Base-by-base conservation (phyloP, 2,888 invertebrate species). In the Lydus trimaculatus region DNA sequence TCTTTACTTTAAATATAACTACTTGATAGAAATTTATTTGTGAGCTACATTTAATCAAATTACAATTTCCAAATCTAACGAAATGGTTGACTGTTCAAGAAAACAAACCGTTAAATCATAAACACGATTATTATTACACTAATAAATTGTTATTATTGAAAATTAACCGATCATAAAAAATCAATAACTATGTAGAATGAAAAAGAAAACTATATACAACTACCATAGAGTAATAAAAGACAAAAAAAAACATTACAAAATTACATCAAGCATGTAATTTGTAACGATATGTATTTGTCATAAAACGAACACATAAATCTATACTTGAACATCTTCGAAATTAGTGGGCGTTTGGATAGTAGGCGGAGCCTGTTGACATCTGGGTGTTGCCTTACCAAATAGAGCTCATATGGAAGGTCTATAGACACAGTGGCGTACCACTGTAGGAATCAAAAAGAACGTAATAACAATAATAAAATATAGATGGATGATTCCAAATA, bases 131-230 rank as follows among this genome's bases (percentile, higher is more conserved):
- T 52, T 25, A 52, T 52, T 9, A 11, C 52, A 23, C 23, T 25
- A 23, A 52, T 52, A 52, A 52, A 52, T 23, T 23, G 52, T 13
- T 23, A 52, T 52, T 11, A 52, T 52, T 23, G 11, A 52, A 52
- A 52, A 52, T 52, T 23, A 52, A 52, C 52, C 52, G 23, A 43
- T 43, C 15, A 43, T 43, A 52, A 52, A 52, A 23, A 52, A 25
- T 52, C 52, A 25, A 52, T 52, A 52, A 15, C 13, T 25, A 25
- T n/a, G 25, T 52, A 23, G 20, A 48, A 9, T 17, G 2, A 20
- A 1, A 11, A 5, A 52, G 23, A 52, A 11, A 52, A 13, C 15
- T 43, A 15, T n/a, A 43, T n/a, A 36, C 15, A 36, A 1, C 15
- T 17, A 17, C 17, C 43, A 43, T 11, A 43, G 0, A n/a, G 6